A percentile compares a stretch with the other conserved stretches of the same genome.
Evolutionary conservation across 2,113 vertebrate species (phyloP).

Genomic region (Amblyopsis rosae): DNA sequence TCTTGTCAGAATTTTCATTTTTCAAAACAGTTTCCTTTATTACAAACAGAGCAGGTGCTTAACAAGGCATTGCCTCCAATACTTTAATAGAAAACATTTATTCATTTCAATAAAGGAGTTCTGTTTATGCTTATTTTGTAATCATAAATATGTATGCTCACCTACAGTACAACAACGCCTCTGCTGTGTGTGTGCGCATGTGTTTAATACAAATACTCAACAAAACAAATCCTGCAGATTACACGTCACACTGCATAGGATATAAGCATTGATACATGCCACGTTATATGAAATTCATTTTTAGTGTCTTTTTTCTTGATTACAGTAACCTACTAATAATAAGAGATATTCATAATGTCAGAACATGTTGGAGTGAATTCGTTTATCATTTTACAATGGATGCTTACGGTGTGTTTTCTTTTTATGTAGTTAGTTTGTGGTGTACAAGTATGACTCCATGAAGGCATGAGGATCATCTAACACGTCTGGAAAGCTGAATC

Average conservation of each 20-base stretch:
- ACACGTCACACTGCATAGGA: conserved; percentile 12
- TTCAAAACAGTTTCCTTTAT: conserved; percentile 54
- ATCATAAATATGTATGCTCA: conserved; percentile 43
- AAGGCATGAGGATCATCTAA: no score
- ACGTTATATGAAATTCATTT: background rate
- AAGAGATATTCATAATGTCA: conserved; percentile 11
- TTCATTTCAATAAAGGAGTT: conserved; percentile 49
- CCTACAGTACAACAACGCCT: conserved; percentile 17
- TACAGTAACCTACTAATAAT: conserved; percentile 8
- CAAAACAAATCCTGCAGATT: conserved; percentile 53
- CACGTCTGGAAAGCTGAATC: no score
- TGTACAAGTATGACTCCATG: no score
- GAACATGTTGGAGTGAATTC: background rate
- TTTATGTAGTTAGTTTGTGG: no score
- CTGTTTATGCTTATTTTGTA: conserved; percentile 38
- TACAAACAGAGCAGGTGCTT: conserved; percentile 46
- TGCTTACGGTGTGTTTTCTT: no score
- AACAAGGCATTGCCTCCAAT: conserved; percentile 48
- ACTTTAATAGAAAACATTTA: conserved; percentile 28
- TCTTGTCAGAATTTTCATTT: conserved; percentile 60
- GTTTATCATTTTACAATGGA: no score
- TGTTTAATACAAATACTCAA: conserved; percentile 42
- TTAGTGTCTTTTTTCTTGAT: conserved; percentile 28
- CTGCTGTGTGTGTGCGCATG: conserved; percentile 40
- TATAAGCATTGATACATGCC: conserved; percentile 12